A percentile compares a stretch with the other conserved stretches of the same genome.
Evolutionary conservation across 2,888 invertebrate species (phyloP).

Genomic region (Amphipyra tragopoginis): DNA sequence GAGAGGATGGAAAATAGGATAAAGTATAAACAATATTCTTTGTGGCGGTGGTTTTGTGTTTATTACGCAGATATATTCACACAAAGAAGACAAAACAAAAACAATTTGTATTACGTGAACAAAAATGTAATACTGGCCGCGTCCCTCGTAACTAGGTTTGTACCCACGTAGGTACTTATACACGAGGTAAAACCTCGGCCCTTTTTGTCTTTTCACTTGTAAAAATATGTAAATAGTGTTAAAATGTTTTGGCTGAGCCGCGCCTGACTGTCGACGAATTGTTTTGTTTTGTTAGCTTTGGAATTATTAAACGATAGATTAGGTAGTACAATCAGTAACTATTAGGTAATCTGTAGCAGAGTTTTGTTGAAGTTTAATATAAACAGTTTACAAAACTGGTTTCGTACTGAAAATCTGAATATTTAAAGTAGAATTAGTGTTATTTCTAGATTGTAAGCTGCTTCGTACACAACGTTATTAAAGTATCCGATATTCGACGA

Average conservation of each 20-base stretch:
- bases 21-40: constrained; percentile 43
- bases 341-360: neutral
- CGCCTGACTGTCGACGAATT: constrained; percentile 2
- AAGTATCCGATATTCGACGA: too few species aligned
- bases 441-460: too few species aligned
- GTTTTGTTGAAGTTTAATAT: constrained; percentile 1
- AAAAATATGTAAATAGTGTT: constrained; percentile 55
- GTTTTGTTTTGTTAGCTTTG: constrained; percentile 13
- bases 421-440: neutral
- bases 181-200: constrained; percentile 30
- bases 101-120: constrained; percentile 55
- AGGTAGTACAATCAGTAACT: neutral
- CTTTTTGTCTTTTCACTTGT: constrained; percentile 43
- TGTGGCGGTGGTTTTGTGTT: constrained; percentile 29
- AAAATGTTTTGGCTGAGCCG: constrained; percentile 43
- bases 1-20: constrained; percentile 19
- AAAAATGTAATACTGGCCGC: constrained; percentile 50
- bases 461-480: too few species aligned
- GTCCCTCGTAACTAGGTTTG: constrained; percentile 35
- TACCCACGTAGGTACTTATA: constrained; percentile 23
- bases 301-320: constrained; percentile 7
- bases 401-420: neutral
- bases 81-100: constrained; percentile 54
- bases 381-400: constrained; percentile 1
- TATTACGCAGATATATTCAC: constrained; percentile 52